Conservation (phyloP, 2,888 invertebrate genomes). For the Amphimallon solstitiale region DNA sequence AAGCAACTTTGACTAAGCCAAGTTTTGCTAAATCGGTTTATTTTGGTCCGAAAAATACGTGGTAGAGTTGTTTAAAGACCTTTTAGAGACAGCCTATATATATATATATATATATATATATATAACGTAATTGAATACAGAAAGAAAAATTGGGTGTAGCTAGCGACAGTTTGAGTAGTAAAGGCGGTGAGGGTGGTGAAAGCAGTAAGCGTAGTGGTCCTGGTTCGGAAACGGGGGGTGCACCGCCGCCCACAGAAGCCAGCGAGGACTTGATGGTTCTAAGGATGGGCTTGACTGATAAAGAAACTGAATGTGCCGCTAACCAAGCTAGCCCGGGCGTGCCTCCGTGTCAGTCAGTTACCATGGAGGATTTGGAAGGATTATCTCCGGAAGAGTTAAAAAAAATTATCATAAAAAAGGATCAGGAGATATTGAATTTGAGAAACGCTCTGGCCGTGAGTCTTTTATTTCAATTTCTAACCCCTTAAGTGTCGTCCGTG, state of each 20-base stretch:
- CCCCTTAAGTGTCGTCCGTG: neutral
- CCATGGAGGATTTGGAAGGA: constrained; percentile 26
- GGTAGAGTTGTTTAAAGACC: too few species aligned
- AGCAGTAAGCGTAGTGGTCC: constrained; percentile 2
- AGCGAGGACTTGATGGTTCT: constrained; percentile 17
- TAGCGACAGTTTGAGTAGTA: constrained; percentile 2
- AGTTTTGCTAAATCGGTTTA: too few species aligned
- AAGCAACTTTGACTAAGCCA: too few species aligned
- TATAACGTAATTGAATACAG: too few species aligned
- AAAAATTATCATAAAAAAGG: constrained; percentile 41
- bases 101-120: too few species aligned
- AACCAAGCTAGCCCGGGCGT: neutral
- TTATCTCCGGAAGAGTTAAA: constrained; percentile 36
- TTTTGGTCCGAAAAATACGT: too few species aligned
- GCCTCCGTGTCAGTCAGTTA: neutral
- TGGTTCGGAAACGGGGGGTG: constrained; percentile 8
- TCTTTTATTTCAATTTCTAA: neutral
- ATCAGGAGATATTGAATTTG: constrained; percentile 42
- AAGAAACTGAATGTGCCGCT: neutral
- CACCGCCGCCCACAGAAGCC: constrained; percentile 3
- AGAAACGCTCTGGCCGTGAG: constrained; percentile 44
- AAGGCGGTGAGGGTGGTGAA: constrained; percentile 5
- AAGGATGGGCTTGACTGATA: neutral
- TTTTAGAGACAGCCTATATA: too few species aligned
- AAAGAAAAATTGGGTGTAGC: constrained; percentile 14